phyloP scores from a whole-genome alignment of 2,888 invertebrate genomes.

The Napeogenes sylphis region DNA sequence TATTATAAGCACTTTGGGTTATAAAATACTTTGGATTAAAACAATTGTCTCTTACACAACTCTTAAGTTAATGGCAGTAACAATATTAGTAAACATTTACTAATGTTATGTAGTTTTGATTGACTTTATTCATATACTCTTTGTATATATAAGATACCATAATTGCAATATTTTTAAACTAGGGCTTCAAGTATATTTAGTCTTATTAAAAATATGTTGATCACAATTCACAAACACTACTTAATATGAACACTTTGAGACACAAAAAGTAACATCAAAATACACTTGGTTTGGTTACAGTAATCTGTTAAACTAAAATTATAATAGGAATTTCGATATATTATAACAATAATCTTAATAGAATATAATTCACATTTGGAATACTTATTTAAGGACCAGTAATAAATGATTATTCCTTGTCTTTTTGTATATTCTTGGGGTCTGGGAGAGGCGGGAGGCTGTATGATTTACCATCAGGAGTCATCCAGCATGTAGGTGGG shows the following conservation, averaged over 20 bases:
- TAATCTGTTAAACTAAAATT: not conserved
- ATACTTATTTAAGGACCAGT: not conserved
- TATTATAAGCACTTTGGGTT: slow-evolving; percentile 30
- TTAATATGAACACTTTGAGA: slow-evolving; percentile 4
- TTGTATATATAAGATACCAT: no score
- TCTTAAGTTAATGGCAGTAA: slow-evolving; percentile 15
- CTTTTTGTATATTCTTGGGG: not conserved
- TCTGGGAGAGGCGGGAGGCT: slow-evolving; percentile 63
- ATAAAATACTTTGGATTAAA: slow-evolving; percentile 17
- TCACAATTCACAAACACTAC: not conserved
- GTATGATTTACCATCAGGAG: slow-evolving; percentile 70
- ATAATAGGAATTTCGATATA: not conserved
- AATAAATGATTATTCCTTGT: slow-evolving; percentile 23
- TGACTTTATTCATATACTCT: no score
- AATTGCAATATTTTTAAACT: no score
- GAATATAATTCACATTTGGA: not conserved
- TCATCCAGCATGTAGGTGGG: slow-evolving; percentile 74
- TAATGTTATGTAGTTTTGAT: no score
- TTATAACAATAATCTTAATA: not conserved
- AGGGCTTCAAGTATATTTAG: not conserved
- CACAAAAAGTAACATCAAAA: slow-evolving; percentile 1
- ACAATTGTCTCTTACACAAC: not conserved
- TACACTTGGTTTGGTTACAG: not conserved
- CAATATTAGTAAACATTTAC: no score
- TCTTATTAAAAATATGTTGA: not conserved